phyloP scores from a whole-genome alignment of 37 sponge, comb jelly and placozoan genomes.

The Chondrilla cf. caribensis region DNA sequence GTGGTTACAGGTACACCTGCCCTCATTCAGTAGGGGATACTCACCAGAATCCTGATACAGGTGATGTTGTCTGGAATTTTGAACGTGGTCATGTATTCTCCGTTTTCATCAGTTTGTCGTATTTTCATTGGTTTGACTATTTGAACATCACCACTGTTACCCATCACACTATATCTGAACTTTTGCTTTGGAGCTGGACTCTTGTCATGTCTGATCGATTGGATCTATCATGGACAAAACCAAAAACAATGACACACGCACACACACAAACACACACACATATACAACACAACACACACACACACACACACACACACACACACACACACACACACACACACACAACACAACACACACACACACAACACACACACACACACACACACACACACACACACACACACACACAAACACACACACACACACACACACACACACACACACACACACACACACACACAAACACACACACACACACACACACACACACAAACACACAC shows the following conservation, averaged over 20 bases:
- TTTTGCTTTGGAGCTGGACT: conserved; percentile 15
- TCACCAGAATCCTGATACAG: conserved; percentile 41
- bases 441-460: neutral
- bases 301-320: neutral
- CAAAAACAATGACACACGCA: neutral
- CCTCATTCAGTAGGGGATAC: neutral
- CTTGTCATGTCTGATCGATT: conserved; percentile 29
- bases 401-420: conserved; percentile 1
- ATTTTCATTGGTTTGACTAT: neutral
- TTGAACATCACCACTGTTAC: conserved; percentile 26
- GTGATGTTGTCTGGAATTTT: conserved; percentile 34
- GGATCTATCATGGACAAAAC: conserved; percentile 7
- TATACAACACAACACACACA: neutral
- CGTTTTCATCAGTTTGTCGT: neutral
- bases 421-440: conserved; percentile 19
- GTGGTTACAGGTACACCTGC: neutral
- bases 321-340: conserved; percentile 20
- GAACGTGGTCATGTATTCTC: conserved; percentile 9
- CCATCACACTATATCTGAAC: conserved; percentile 9
- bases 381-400: neutral
- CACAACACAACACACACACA: too few relatives aligned
- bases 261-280: neutral
- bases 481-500: conserved; percentile 23
- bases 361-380: neutral
- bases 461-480: neutral